These are phyloP conservation scores for Pseudochaenichthys georgianus DNA, from an alignment of 2,797 vertebrate genomes.

Conservation along the genomic window DNA sequence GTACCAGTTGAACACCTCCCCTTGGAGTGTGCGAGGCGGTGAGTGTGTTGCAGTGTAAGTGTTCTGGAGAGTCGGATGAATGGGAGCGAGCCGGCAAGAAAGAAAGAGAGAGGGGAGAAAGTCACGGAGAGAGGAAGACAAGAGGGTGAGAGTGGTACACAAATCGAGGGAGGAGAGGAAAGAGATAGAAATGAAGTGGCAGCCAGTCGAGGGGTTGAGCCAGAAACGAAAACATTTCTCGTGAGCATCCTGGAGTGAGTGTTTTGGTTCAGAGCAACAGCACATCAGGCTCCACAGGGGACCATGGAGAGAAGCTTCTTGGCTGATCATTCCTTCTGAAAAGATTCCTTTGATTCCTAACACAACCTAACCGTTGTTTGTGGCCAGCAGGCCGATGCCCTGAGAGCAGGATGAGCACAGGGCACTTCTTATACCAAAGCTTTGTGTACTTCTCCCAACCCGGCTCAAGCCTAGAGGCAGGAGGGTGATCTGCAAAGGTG, in stretches of 20 bases:
- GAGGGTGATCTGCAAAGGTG: no score
- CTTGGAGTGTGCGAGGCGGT: conserved; percentile 51
- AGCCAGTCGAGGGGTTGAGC: background rate
- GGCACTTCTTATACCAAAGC: conserved; percentile 18
- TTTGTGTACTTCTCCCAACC: background rate
- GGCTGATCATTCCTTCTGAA: conserved; percentile 18
- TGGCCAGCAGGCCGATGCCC: conserved; percentile 20
- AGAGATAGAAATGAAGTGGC: conserved; percentile 10
- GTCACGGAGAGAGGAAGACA: conserved; percentile 11
- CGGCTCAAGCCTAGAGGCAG: no score
- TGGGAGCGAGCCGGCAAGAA: conserved; percentile 17
- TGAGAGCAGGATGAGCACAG: conserved; percentile 20
- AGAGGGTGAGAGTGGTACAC: conserved; percentile 20
- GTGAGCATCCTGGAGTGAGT: conserved; percentile 26
- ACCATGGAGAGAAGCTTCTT: conserved; percentile 19
- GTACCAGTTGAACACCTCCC: conserved; percentile 76
- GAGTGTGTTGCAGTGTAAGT: conserved; percentile 58
- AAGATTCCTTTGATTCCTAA: conserved; percentile 45
- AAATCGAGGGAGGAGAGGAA: conserved; percentile 12
- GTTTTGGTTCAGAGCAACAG: conserved; percentile 43
- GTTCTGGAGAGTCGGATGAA: conserved; percentile 53
- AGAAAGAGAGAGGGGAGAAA: conserved; percentile 11
- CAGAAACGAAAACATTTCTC: conserved; percentile 28
- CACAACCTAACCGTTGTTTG: conserved; percentile 24
- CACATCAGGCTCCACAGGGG: conserved; percentile 40